Evolutionary conservation across 2,888 invertebrate species (phyloP), one percentile per base, ranked within the genome.

Genomic region (Aquatica leii): DNA sequence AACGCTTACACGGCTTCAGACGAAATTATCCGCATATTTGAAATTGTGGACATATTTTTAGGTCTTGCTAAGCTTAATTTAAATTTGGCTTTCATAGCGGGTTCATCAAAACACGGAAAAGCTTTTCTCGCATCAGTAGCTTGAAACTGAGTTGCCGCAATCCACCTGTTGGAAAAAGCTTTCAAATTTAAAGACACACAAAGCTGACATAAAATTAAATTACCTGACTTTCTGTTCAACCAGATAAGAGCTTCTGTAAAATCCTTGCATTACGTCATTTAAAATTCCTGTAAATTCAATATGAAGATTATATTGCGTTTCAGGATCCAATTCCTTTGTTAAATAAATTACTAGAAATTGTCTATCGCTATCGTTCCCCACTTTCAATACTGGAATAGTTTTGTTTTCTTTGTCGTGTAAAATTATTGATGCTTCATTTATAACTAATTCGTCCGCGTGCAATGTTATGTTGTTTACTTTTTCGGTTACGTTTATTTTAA

Each of bases 91-190:
- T 94, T 94, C 53, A 93, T 80, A 0, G 90, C 90, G 0, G 94
- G 94, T 78, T 94, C 94, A 79, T 94, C 94, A 83, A 93, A 94
- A 80, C 94, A 94, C 0, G 94, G 94, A 81, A 94, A 94, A 3
- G 93, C 92, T 62, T 89, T 86, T 12, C 92, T 85, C 0, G 93
- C 93, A 75, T 92, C 92, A 52, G 92, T 92, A 1, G 93, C 88
- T 77, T 93, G 92, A 78, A 93, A 93, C 81, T 93, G 93, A 1
- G 92, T 92, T 0, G 91, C 88, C 6, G 91, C 92, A 74, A 92
- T 86, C 92, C 92, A 92, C 81, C 92, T 92, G 78, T 17, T 78
- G 71, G 73, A 52, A 66, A n/a, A 59, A 41, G 20, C 24, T 24
- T 24, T 24, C 24, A 12, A 2, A 40, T 2, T 43, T 6, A 43